Conservation (phyloP, 2,113 vertebrate species). For the Grammomys surdaster region DNA sequence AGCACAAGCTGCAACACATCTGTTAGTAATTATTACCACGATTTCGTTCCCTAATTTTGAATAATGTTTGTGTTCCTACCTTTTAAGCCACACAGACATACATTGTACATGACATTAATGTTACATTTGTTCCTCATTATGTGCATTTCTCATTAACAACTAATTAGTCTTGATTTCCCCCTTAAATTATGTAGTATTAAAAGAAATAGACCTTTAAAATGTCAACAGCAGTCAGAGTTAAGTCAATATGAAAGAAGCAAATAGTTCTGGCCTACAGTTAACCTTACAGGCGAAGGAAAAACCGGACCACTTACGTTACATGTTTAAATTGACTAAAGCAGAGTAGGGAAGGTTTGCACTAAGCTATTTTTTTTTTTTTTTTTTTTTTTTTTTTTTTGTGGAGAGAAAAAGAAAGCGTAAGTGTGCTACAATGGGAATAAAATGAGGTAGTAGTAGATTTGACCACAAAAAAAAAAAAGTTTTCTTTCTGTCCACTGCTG, state of each 20-base stretch:
- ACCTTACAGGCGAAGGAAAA: conserved; percentile 89
- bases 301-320: conserved; percentile 85
- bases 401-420: not conserved
- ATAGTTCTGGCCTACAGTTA: conserved; percentile 88
- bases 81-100: conserved; percentile 72
- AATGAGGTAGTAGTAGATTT: conserved; percentile 14
- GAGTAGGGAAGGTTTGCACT: not conserved
- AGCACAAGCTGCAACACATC: conserved; percentile 80
- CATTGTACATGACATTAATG: conserved; percentile 87
- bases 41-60: conserved; percentile 85
- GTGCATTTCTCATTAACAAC: conserved; percentile 91
- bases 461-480: not conserved
- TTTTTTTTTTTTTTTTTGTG: conserved; percentile 19
- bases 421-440: not conserved
- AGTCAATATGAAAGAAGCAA: conserved; percentile 87
- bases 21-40: conserved; percentile 87
- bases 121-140: conserved; percentile 91
- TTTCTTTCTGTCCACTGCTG: conserved; percentile 50
- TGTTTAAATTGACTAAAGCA: conserved; percentile 79
- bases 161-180: conserved; percentile 88
- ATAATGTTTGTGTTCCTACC: conserved; percentile 71
- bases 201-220: conserved; percentile 86
- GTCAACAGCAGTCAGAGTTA: conserved; percentile 84
- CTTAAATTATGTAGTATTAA: conserved; percentile 87
- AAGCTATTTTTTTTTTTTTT: conserved; percentile 11